Evolutionary conservation across 2,797 vertebrate genomes (phyloP).

Genomic region (Sciurus carolinensis): DNA sequence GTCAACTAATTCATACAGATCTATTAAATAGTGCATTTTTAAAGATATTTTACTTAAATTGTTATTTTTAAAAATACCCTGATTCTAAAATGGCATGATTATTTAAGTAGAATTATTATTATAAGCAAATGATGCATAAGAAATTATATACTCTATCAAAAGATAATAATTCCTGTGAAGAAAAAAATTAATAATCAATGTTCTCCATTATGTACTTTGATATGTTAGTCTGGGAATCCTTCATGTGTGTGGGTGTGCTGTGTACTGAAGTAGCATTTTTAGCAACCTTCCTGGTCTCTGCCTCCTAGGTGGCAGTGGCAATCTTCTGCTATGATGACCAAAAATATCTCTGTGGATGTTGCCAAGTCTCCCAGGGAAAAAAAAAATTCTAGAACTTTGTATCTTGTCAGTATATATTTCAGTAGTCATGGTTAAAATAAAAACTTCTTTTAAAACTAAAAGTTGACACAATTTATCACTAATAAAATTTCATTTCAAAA

Average conservation of each 20-base stretch:
- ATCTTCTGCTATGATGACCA: background rate
- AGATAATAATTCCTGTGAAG: background rate
- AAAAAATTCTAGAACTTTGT: background rate
- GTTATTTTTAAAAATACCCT: background rate
- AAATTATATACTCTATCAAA: background rate
- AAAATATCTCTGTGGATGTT: background rate
- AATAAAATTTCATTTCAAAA: background rate
- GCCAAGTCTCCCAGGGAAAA: background rate
- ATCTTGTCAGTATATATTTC: background rate
- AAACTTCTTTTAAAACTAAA: background rate
- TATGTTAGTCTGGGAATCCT: background rate
- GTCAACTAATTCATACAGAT: background rate
- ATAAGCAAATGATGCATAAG: background rate
- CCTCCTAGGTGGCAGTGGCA: background rate
- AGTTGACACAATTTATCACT: background rate
- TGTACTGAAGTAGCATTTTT: background rate
- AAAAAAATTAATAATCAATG: background rate
- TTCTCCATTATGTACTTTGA: background rate
- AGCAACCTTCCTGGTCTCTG: too few species aligned
- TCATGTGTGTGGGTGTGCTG: background rate
- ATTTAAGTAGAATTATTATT: background rate
- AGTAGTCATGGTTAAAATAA: background rate
- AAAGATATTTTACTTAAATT: background rate
- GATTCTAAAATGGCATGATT: background rate
- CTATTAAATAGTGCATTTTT: background rate